Conservation (phyloP, 2,888 invertebrate genomes). For the Proisotoma minuta region DNA sequence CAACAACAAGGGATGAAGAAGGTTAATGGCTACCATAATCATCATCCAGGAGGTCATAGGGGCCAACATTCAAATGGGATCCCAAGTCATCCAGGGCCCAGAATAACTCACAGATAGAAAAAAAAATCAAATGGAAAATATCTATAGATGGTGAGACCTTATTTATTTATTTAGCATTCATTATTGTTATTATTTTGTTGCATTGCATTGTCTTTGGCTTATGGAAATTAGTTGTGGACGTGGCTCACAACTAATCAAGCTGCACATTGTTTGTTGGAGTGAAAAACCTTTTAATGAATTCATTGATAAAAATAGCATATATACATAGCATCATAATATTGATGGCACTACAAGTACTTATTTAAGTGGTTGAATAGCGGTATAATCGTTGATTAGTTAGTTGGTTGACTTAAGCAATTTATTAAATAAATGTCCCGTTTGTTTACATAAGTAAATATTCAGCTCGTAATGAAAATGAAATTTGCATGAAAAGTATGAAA, state of each 20-base stretch:
- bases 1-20: no score
- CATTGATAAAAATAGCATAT: conserved; percentile 14
- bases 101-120: conserved; percentile 46
- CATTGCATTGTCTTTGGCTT: no score
- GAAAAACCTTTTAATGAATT: conserved; percentile 12
- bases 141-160: background rate
- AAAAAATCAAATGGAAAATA: background rate
- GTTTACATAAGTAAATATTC: background rate
- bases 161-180: no score
- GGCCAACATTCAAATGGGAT: conserved; percentile 12
- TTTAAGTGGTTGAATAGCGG: no score
- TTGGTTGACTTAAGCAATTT: no score
- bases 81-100: conserved; percentile 45
- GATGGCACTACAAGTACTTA: no score
- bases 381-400: no score
- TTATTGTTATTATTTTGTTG: no score
- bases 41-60: conserved; percentile 10
- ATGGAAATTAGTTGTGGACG: background rate
- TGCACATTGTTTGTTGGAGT: background rate
- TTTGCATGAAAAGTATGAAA: background rate
- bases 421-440: background rate
- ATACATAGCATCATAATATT: no score
- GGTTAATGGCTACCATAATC: conserved; percentile 37
- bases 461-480: no score
- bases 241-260: background rate